These are phyloP conservation scores for Pectinophora gossypiella DNA, from an alignment of 1,140 invertebrate genomes.

Conservation along the genomic window DNA sequence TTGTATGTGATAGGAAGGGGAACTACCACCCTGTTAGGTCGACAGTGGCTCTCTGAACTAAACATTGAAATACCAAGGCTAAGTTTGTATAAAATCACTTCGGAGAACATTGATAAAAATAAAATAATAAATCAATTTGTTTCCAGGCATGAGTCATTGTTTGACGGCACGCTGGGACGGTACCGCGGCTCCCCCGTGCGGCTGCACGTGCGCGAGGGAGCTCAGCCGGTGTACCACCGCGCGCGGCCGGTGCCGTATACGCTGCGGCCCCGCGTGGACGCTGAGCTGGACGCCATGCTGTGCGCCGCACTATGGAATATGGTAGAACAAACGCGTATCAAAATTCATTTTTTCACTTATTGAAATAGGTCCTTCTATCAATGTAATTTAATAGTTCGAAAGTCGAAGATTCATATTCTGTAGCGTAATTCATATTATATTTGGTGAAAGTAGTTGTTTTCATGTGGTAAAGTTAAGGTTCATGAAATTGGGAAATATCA, in stretches of 20 bases:
- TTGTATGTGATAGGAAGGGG: conserved; percentile 8
- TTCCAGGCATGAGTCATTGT: conserved; percentile 8
- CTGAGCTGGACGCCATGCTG: no score
- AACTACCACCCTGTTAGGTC: conserved; percentile 4
- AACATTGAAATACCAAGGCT: neutral
- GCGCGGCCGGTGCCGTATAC: neutral
- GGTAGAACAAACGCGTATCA: no score
- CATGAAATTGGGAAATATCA: no score
- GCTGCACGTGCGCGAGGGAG: conserved; percentile 3
- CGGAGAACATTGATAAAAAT: neutral
- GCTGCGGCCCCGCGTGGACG: conserved; percentile 7
- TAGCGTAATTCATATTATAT: no score
- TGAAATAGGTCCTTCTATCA: no score
- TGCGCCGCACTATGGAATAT: no score
- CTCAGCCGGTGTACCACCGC: neutral
- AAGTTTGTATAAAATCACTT: neutral
- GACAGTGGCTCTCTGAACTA: conserved; percentile 8
- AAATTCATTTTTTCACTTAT: no score
- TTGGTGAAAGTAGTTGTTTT: no score
- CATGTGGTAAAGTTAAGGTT: no score
- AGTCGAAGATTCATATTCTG: no score
- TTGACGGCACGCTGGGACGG: conserved; percentile 4
- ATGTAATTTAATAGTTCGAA: no score
- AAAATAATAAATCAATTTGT: neutral
- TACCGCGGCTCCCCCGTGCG: neutral